A percentile compares a stretch with the other conserved stretches of the same genome.
These are phyloP conservation scores for Salpingus planirostris DNA, from an alignment of 2,888 invertebrate species.

Conservation along the genomic window DNA sequence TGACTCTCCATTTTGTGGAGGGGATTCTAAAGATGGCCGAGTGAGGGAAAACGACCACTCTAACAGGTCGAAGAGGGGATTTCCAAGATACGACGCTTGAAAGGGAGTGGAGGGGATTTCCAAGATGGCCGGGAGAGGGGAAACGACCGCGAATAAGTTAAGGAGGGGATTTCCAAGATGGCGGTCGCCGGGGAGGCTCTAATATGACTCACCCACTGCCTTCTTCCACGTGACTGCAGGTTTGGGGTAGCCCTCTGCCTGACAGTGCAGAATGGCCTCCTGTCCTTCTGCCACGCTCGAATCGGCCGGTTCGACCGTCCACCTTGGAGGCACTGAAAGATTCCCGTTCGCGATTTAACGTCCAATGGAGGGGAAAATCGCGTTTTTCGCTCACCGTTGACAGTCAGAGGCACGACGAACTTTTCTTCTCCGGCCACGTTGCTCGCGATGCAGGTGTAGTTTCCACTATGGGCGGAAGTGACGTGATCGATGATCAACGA, in stretches of 20 bases:
- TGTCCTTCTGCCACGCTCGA: constrained; percentile 76
- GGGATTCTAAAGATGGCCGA: too few relatives aligned
- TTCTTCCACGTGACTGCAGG: constrained; percentile 85
- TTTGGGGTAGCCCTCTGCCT: constrained; percentile 86
- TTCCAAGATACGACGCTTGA: too few relatives aligned
- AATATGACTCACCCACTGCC: constrained; percentile 71
- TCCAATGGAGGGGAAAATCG: constrained; percentile 1
- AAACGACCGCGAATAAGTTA: too few relatives aligned
- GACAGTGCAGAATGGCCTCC: constrained; percentile 77
- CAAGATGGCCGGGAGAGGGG: too few relatives aligned
- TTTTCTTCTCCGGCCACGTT: constrained; percentile 76
- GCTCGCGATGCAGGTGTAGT: constrained; percentile 85
- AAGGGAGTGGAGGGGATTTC: too few relatives aligned
- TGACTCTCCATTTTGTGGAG: too few relatives aligned
- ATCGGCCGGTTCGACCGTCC: constrained; percentile 78
- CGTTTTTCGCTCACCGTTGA: constrained; percentile 54
- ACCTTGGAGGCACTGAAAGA: constrained; percentile 72
- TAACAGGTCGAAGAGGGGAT: too few relatives aligned
- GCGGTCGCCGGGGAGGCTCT: too few relatives aligned
- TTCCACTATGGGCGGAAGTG: constrained; percentile 77
- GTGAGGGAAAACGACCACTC: too few relatives aligned
- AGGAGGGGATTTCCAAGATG: too few relatives aligned
- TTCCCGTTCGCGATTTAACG: constrained; percentile 1
- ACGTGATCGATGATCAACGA: constrained; percentile 80
- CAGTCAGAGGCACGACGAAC: constrained; percentile 70